Conservation (phyloP, 2,797 vertebrate genomes). For the Austrolebias charrua region DNA sequence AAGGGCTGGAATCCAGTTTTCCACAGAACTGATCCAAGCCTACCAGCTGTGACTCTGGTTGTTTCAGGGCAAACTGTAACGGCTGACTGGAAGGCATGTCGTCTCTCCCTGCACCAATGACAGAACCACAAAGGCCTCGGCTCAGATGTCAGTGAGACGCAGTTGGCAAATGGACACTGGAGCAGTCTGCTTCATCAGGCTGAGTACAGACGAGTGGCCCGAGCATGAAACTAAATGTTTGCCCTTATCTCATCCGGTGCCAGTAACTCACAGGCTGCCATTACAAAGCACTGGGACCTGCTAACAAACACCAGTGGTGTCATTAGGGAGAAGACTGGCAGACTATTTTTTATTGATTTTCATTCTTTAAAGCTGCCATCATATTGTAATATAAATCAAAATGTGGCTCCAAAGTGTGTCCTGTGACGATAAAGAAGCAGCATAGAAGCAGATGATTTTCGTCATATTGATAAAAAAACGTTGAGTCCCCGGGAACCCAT, state of each 20-base stretch:
- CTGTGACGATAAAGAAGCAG: too few relatives aligned
- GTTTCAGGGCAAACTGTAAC: constrained; percentile 26
- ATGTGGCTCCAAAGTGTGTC: too few relatives aligned
- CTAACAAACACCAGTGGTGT: constrained; percentile 3
- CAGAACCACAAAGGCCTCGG: constrained; percentile 44
- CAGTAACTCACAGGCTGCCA: constrained; percentile 52
- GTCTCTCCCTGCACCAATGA: constrained; percentile 43
- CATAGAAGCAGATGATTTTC: too few relatives aligned
- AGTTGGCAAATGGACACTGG: constrained; percentile 60
- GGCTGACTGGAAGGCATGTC: constrained; percentile 51
- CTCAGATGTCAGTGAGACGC: constrained; percentile 63
- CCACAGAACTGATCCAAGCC: constrained; percentile 53
- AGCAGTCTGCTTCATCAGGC: constrained; percentile 28
- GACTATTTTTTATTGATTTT: too few relatives aligned
- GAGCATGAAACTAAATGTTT: constrained; percentile 28
- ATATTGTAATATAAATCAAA: too few relatives aligned
- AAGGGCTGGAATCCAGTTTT: constrained; percentile 52
- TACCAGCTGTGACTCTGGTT: constrained; percentile 43
- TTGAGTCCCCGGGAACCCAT: too few relatives aligned
- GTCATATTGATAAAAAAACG: too few relatives aligned
- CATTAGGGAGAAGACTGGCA: background rate
- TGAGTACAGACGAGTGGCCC: constrained; percentile 13
- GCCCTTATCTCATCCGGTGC: constrained; percentile 47
- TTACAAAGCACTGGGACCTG: constrained; percentile 6
- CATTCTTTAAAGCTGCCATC: too few relatives aligned